Base-by-base conservation (phyloP, 2,113 vertebrate genomes). In the Ascaphus truei region DNA sequence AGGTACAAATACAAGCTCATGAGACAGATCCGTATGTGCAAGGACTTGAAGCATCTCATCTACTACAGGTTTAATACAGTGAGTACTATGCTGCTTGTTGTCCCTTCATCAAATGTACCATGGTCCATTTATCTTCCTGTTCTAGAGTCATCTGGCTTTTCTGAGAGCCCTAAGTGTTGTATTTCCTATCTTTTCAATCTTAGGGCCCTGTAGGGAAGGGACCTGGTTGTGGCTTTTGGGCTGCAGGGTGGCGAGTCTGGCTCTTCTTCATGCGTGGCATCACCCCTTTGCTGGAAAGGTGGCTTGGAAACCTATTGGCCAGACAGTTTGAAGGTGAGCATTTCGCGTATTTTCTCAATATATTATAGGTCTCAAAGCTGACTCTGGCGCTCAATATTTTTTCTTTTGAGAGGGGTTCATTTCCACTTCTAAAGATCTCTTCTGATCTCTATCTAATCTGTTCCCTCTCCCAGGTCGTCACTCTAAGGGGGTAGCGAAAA, bases 21-120 rank as follows among this genome's bases (percentile, higher is more conserved):
- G 98, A 88, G 98, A 76, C 98, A 99, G 81, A 99, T 99, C 75
- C 89, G 98, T 1, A 99, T 99, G 98, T 99, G 98, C 91, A 99
- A 99, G 79, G 98, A 99, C 83, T 81, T 99, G 78, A 99, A 99
- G 71, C 98, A 99, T 83, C 95, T 99, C 43, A 96, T 99, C 82
- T 99, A 99, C 81, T 99, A 99, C 82, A 89, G 98, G 50, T 99
- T 99, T 81, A 99, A 99, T 79, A 99, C 98, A 0, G 98, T 99
- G 47, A 92, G 95, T 80, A 68, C 34, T n/a, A 30, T 10, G n/a
- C n/a, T n/a, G 5, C 10, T 47, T 18, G 45, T 30, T 11, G 11
- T 23, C 47, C 64, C 33, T 50, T 4, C 1, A 13, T 39, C 0
- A 3, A 22, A 48, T 8, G 22, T 5, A 37, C 26, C n/a, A n/a